Evolutionary conservation across 2,113 vertebrate genomes (phyloP).

Genomic region (Menidia beryllina): DNA sequence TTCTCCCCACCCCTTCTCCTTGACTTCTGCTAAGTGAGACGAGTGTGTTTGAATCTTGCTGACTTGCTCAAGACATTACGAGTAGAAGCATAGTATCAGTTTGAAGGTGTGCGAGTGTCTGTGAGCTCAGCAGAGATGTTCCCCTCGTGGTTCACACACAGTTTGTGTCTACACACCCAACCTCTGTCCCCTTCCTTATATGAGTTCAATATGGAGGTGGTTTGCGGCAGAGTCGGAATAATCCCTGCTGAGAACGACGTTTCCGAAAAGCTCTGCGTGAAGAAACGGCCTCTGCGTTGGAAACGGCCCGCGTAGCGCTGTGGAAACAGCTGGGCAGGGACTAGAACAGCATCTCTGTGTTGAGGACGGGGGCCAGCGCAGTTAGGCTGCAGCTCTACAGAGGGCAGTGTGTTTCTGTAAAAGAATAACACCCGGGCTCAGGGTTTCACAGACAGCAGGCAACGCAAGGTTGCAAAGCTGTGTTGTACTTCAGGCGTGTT

Average conservation of each 20-base stretch:
- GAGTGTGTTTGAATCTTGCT: conserved; percentile 87
- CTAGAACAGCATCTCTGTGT: background rate
- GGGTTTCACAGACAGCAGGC: background rate
- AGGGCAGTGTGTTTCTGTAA: conserved; percentile 71
- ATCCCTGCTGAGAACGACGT: conserved; percentile 13
- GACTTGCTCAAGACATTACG: conserved; percentile 88
- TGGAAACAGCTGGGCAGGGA: conserved; percentile 35
- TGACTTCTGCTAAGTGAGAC: conserved; percentile 81
- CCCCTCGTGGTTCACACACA: conserved; percentile 51
- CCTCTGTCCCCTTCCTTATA: conserved; percentile 51
- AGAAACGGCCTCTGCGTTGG: conserved; percentile 18
- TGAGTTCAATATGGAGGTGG: background rate
- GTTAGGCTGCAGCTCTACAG: conserved; percentile 49
- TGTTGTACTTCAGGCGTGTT: background rate
- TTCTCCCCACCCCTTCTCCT: conserved; percentile 78
- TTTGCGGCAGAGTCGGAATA: conserved; percentile 34
- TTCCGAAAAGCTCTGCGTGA: conserved; percentile 14
- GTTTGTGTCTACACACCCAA: conserved; percentile 49
- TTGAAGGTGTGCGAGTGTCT: conserved; percentile 70
- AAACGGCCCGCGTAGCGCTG: conserved; percentile 14
- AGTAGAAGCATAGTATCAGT: conserved; percentile 87
- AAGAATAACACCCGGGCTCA: background rate
- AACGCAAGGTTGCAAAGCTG: background rate
- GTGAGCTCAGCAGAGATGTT: conserved; percentile 46
- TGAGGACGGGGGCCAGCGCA: background rate